Evolutionary conservation across 1,140 invertebrate species (phyloP), one percentile per base, ranked within the genome.

Genomic region (Pseudomyrmex concolor): DNA sequence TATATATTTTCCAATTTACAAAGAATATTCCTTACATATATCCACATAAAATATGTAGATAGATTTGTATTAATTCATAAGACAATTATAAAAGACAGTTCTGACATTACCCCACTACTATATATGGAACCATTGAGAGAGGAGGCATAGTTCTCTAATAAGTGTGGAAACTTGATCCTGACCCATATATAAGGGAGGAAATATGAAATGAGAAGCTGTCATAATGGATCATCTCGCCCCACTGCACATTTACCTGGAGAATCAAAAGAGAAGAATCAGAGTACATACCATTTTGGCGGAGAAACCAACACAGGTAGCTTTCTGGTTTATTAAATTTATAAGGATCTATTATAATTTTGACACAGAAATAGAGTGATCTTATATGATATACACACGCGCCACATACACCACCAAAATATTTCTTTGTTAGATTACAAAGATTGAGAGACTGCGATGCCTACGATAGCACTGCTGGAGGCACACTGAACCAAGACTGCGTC

Each of bases 131-230:
- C 60, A 50, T 59, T 50, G 12, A 22, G 43, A 50, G 1, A 50
- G 5, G 15, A 63, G 17, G 12, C 19, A 82, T 60, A 63, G 55
- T 59, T 55, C 78, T 64, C 17, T 22, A 71, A 76, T 57, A 64
- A 63, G 59, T 45, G 83, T 70, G 76, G 86, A 88, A 91, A 90
- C 81, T 84, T 90, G 87, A 91, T 84, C 89, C 85, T 59, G 63
- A 72, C 73, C 81, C 86, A 77, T 80, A 81, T 34, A 34, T 54
- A 73, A 89, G 71, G 89, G 86, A 86, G 83, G 90, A 90, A 92
- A 89, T 91, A 92, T 91, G 91, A 90, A 93, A 93, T 93, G 91
- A 93, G 92, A 92, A 92, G 92, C 93, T 93, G 93, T 94, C 93
- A 94, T 94, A 94, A 91, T 89, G 90, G 92, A 93, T 94, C 89